Evolutionary conservation across 1,140 invertebrate species (phyloP), one percentile per base, ranked within the genome.

Genomic region (Oedothorax gibbosus): DNA sequence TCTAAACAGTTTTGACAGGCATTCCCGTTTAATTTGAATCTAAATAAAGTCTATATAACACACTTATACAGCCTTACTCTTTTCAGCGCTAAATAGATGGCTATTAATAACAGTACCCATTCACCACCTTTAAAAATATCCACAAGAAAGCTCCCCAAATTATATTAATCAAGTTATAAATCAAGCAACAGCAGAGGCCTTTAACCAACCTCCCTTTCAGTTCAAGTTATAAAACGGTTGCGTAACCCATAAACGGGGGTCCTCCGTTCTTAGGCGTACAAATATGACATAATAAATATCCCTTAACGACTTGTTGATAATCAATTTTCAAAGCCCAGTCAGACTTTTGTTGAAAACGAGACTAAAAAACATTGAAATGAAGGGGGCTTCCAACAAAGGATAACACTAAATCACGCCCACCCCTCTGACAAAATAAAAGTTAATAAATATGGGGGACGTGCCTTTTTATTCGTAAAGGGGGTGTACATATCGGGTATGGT

Each of bases 271-370:
- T 35, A 35, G 5, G 35, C 65, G 11, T 9, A 21, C 69, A 11
- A 68, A 66, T 81, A 81, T 81, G 12, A 49, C 71, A 49, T 62
- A 21, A 82, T 82, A 82, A 82, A 82, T 82, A 82, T 82, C 54
- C 80, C 56, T 73, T 82, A 82, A 82, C 80, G 80, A 82, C 80
- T 82, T 82, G 80, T 82, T 82, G 80, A 82, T 82, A 82, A 82
- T 82, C 80, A 82, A 82, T 82, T 82, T 60, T 73, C 78, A 9
- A 12, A 14, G 18, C 49, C 5, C n/a, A 57, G 78, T 57, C 54
- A 21, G 66, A 50, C 35, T 35, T 35, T 35, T 35, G 35, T 35
- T 35, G 35, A 35, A 35, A 35, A 35, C 35, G 35, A 65, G 50
- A 51, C n/a, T 14, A 71, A 54, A 73, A 65, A 73, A 82, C 69